Conservation (phyloP, 2,888 invertebrate genomes). For the Dione juno region DNA sequence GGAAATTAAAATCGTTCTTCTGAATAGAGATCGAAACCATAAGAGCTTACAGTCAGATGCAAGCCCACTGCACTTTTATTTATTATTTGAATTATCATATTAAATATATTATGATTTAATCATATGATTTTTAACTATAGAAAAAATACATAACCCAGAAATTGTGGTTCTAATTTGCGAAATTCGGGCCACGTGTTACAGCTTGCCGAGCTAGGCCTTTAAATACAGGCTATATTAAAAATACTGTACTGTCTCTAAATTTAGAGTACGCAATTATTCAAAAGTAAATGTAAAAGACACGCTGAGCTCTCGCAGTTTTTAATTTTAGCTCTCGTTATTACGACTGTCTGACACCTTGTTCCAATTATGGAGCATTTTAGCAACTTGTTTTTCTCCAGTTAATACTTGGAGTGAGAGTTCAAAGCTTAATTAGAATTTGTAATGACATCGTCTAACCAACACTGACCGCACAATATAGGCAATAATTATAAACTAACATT, state of each 20-base stretch:
- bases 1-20: too few relatives aligned
- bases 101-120: too few relatives aligned
- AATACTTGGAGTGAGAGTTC: not conserved
- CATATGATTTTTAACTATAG: not conserved
- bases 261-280: constrained; percentile 20
- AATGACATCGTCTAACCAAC: too few relatives aligned
- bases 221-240: constrained; percentile 13
- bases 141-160: not conserved
- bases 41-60: too few relatives aligned
- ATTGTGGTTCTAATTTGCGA: not conserved
- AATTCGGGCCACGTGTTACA: not conserved
- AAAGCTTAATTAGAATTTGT: constrained; percentile 10
- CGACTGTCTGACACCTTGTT: constrained; percentile 20
- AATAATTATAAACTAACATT: too few relatives aligned
- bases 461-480: too few relatives aligned
- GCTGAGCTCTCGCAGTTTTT: constrained; percentile 19
- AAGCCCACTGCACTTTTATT: too few relatives aligned
- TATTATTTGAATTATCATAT: too few relatives aligned
- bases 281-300: constrained; percentile 18
- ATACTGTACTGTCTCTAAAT: constrained; percentile 2
- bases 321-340: constrained; percentile 22
- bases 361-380: constrained; percentile 15
- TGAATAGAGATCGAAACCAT: too few relatives aligned
- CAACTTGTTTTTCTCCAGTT: constrained; percentile 12
- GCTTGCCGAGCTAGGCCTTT: not conserved